Conservation (phyloP, 92 coral and sea anemone genomes). For the Scolanthus callimorphus region DNA sequence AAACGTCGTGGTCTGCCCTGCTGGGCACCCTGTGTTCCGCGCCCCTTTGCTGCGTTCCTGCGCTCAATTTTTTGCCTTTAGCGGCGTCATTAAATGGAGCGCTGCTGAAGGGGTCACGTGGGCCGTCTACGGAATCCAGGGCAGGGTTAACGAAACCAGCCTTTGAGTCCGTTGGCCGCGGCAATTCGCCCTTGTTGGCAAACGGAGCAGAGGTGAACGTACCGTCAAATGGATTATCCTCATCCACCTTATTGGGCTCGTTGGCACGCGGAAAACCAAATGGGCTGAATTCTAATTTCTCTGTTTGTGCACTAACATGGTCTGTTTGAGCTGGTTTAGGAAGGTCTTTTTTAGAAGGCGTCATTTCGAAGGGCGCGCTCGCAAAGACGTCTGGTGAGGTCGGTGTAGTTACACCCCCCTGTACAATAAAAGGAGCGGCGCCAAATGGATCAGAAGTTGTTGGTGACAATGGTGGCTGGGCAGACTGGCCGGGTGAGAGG, state of each 20-base stretch:
- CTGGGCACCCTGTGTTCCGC: not conserved
- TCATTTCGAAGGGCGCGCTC: constrained; percentile 53
- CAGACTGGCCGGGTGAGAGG: constrained; percentile 7
- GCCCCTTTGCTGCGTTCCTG: constrained; percentile 41
- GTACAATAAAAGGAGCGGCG: constrained; percentile 56
- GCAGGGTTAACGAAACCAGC: constrained; percentile 70
- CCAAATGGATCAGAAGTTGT: constrained; percentile 75
- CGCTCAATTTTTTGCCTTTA: constrained; percentile 24
- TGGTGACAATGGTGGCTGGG: constrained; percentile 50
- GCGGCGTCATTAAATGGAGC: constrained; percentile 60
- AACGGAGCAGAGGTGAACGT: not conserved
- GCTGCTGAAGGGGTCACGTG: constrained; percentile 76
- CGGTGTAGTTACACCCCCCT: constrained; percentile 15
- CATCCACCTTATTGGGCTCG: not conserved
- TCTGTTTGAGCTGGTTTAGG: not conserved
- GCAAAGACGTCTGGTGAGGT: constrained; percentile 67
- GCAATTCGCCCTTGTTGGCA: not conserved
- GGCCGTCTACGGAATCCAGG: constrained; percentile 38
- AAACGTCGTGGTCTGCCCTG: constrained; percentile 61
- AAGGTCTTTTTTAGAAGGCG: constrained; percentile 6
- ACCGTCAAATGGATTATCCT: constrained; percentile 17
- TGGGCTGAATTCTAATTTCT: constrained; percentile 9
- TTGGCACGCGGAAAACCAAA: constrained; percentile 7
- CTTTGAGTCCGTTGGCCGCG: not conserved
- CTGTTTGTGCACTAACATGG: not conserved